These are phyloP conservation scores for Heterotis niloticus DNA, from an alignment of 2,113 vertebrate species.

Conservation along the genomic window DNA sequence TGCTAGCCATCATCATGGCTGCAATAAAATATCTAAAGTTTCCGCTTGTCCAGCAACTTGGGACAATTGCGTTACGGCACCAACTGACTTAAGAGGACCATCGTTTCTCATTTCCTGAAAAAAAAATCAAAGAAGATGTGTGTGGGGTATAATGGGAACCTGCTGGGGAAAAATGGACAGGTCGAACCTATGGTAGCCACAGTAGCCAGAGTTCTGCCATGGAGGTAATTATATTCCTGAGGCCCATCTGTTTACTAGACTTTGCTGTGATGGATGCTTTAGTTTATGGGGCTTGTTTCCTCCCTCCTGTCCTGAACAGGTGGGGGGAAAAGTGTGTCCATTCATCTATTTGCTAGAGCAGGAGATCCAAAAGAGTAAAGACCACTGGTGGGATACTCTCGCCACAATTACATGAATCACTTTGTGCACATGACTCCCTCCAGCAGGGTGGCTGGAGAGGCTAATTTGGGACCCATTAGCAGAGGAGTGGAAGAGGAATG, in stretches of 20 bases:
- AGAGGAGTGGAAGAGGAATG: background rate
- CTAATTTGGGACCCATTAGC: conserved; percentile 14
- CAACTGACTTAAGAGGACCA: conserved; percentile 9
- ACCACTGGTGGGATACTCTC: background rate
- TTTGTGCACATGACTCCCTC: background rate
- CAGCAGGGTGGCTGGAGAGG: conserved; percentile 1
- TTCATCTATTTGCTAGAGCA: conserved; percentile 12
- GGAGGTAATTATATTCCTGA: conserved; percentile 18
- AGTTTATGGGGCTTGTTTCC: conserved; percentile 1
- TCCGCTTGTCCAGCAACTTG: too few relatives aligned
- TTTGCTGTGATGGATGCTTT: conserved; percentile 10
- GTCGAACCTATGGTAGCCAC: background rate
- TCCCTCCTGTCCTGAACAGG: conserved; percentile 3
- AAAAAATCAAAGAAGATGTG: background rate
- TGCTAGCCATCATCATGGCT: too few relatives aligned
- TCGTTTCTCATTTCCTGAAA: conserved; percentile 19
- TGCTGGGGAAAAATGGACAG: conserved; percentile 17
- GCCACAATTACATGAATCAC: background rate
- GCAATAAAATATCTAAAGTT: too few relatives aligned
- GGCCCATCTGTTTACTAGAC: conserved; percentile 29
- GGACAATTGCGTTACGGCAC: background rate
- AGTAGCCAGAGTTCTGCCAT: conserved; percentile 18
- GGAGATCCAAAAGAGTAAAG: background rate
- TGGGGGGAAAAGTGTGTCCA: background rate
- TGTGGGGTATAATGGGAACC: conserved; percentile 18